Base-by-base conservation (phyloP, 2,797 vertebrate genomes). In the Lycodopsis pacificus region DNA sequence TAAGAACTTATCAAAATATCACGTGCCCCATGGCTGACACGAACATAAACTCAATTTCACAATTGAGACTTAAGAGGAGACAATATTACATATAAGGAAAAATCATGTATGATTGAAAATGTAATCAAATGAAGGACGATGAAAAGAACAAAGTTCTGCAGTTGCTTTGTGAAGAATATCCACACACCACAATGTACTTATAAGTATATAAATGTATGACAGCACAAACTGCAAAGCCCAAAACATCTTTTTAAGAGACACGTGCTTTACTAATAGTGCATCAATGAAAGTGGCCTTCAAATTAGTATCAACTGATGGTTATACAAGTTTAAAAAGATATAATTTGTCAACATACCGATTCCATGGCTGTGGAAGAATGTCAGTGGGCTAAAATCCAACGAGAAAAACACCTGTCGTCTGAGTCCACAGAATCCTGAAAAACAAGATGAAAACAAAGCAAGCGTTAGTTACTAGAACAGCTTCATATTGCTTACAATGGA, bases 351-450 rank as follows among this genome's bases (percentile, higher is more conserved):
- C 93, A 92, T 95, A 96, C 96, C 95, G 96, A 96, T 96, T 96
- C 96, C 96, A 96, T 96, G 95, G 92, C 90, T 94, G 95, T 92
- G 92, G 91, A 92, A 93, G 92, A 93, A 92, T 88, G 89, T 88
- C 87, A 90, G 93, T 92, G 90, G 89, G 90, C 91, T 95, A 95
- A 94, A 94, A 95, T 95, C 95, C 95, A 94, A 93, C 79, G 74
- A 86, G 89, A 89, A 92, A 87, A 84, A 88, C 73, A 81, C 77
- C 82, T 83, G 78, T 83, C 56, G 84, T 61, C 84, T 87, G 88
- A 87, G 86, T 95, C 94, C 94, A 89, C 87, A 85, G 82, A 93
- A 85, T 93, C 94, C 95, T 96, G 92, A 81, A 92, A 94, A 91
- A 90, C 70, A 90, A 88, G 77, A 80, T 12, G 76, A 81, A 82